A percentile compares a stretch with the other conserved stretches of the same genome.
These are phyloP conservation scores for Cosmia pyralina DNA, from an alignment of 2,888 invertebrate species.

Conservation along the genomic window DNA sequence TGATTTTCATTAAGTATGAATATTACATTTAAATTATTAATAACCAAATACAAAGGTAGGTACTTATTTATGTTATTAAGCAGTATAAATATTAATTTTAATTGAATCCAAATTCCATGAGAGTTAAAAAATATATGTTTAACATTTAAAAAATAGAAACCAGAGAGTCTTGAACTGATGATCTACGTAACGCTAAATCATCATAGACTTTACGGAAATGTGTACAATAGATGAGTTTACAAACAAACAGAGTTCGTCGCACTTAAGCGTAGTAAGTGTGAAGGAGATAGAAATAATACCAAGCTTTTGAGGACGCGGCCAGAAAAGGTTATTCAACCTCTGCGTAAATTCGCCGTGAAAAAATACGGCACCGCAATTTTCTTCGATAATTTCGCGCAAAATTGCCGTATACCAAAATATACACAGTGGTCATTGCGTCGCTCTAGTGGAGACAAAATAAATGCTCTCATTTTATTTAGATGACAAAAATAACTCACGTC, in stretches of 20 bases:
- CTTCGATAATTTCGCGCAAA: constrained; percentile 68
- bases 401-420: constrained; percentile 49
- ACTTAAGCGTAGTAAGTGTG: constrained; percentile 67
- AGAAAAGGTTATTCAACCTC: constrained; percentile 84
- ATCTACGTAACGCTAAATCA: constrained; percentile 33
- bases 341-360: constrained; percentile 74
- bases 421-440: constrained; percentile 16
- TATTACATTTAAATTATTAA: constrained; percentile 6
- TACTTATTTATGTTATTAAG: background rate
- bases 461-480: constrained; percentile 14
- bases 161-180: constrained; percentile 8
- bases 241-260: constrained; percentile 82
- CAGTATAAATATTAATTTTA: background rate
- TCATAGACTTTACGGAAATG: constrained; percentile 69
- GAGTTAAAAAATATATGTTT: background rate
- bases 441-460: constrained; percentile 14
- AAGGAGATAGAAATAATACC: constrained; percentile 73
- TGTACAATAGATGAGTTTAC: constrained; percentile 79
- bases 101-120: background rate
- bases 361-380: constrained; percentile 77
- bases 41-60: background rate
- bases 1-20: constrained; percentile 6
- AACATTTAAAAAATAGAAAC: constrained; percentile 22
- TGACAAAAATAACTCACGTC: constrained; percentile 15
- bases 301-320: constrained; percentile 73